Conservation (phyloP, 2,797 vertebrate species). For the Carduelis carduelis region DNA sequence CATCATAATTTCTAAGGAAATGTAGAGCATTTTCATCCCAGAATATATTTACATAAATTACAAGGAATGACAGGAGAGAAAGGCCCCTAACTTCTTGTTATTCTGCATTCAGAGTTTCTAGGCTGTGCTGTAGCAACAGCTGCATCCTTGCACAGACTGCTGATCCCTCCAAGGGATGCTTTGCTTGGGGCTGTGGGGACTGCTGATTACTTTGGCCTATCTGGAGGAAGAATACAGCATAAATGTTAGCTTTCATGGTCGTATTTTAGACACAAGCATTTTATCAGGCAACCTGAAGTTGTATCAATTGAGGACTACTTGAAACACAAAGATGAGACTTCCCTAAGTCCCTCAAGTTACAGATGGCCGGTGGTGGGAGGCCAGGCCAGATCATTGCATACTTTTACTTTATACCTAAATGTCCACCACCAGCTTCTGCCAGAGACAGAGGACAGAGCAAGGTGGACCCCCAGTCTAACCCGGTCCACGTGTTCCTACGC, state of each 20-base stretch:
- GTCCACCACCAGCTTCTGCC: neutral
- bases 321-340: neutral
- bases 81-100: neutral
- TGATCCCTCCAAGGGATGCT: neutral
- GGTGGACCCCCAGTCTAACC: neutral
- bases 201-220: neutral
- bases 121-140: neutral
- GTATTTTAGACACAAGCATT: neutral
- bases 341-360: neutral
- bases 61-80: neutral
- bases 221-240: neutral
- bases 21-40: neutral
- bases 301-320: neutral
- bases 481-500: neutral
- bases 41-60: slow-evolving; percentile 29
- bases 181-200: neutral
- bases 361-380: neutral
- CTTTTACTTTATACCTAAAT: neutral
- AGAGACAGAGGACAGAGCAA: neutral
- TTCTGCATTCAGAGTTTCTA: neutral
- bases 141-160: neutral
- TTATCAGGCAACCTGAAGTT: neutral
- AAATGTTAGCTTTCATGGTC: neutral
- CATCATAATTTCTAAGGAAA: slow-evolving; percentile 21
- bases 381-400: neutral